phyloP scores from a whole-genome alignment of 2,888 invertebrate species.

The Theodoxus fluviatilis region DNA sequence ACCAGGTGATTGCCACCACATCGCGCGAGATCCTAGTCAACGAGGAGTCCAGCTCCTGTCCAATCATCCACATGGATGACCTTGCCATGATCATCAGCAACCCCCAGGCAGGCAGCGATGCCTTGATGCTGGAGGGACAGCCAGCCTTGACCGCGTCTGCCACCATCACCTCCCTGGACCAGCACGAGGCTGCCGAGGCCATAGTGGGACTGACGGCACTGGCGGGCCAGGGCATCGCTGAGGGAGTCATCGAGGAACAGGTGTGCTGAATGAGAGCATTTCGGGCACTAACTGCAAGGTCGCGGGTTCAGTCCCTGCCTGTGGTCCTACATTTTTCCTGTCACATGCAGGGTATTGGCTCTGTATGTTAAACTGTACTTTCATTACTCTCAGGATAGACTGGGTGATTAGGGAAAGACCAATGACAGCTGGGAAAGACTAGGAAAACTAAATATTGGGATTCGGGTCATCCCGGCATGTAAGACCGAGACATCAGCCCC shows the following conservation, averaged over 20 bases:
- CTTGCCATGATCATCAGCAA: slow-evolving; percentile 35
- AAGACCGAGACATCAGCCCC: too few relatives aligned
- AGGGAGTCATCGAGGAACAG: slow-evolving; percentile 33
- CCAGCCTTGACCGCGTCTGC: background rate
- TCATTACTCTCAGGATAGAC: too few relatives aligned
- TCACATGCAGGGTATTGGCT: too few relatives aligned
- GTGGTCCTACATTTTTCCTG: too few relatives aligned
- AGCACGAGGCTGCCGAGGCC: slow-evolving; percentile 55
- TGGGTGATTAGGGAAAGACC: too few relatives aligned
- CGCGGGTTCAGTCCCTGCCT: background rate
- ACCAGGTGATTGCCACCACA: slow-evolving; percentile 19
- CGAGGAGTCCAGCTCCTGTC: too few relatives aligned
- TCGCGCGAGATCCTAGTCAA: too few relatives aligned
- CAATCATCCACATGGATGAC: slow-evolving; percentile 48
- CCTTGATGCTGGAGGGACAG: background rate
- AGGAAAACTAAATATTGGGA: too few relatives aligned
- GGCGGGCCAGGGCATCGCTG: slow-evolving; percentile 48
- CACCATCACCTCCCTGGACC: slow-evolving; percentile 17
- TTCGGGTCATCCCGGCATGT: too few relatives aligned
- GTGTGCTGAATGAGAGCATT: slow-evolving; percentile 8
- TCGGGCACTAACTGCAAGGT: background rate
- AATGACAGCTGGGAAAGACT: too few relatives aligned
- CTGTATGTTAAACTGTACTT: too few relatives aligned
- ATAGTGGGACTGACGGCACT: slow-evolving; percentile 59
- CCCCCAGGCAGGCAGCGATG: slow-evolving; percentile 10